Conservation (phyloP, 2,888 invertebrate genomes). For the Belgica antarctica region DNA sequence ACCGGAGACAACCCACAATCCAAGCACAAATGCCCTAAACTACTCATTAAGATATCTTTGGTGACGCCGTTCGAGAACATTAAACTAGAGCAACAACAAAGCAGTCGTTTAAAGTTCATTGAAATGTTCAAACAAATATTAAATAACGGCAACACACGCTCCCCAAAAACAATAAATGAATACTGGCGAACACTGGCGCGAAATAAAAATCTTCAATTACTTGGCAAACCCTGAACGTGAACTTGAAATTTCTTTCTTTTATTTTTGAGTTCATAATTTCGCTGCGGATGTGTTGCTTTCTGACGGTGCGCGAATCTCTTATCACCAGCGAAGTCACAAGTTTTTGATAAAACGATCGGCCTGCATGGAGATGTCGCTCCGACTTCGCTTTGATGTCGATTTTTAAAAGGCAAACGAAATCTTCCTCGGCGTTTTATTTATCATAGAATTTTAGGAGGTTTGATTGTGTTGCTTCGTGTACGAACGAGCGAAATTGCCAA, state of each 20-base stretch:
- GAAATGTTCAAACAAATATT: slow-evolving; percentile 39
- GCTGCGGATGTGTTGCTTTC: no score
- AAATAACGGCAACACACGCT: slow-evolving; percentile 40
- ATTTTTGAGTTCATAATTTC: background rate
- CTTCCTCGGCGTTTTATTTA: background rate
- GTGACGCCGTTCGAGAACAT: background rate
- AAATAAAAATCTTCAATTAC: slow-evolving; percentile 37
- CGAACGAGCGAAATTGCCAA: background rate
- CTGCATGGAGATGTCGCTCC: background rate
- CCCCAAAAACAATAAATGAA: no score
- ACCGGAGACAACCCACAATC: no score
- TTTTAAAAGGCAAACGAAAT: background rate
- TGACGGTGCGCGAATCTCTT: background rate
- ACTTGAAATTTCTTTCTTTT: slow-evolving; percentile 34
- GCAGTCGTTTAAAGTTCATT: slow-evolving; percentile 34
- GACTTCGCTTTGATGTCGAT: background rate
- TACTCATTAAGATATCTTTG: no score
- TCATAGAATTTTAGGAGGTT: background rate
- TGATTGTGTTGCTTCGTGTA: background rate
- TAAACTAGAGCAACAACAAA: no score
- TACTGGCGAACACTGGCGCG: background rate
- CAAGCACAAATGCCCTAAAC: no score
- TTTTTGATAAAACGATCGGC: background rate
- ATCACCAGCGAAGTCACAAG: background rate
- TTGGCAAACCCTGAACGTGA: slow-evolving; percentile 41